These are phyloP conservation scores for Dromaius novaehollandiae DNA, from an alignment of 2,113 vertebrate genomes.

Conservation along the genomic window DNA sequence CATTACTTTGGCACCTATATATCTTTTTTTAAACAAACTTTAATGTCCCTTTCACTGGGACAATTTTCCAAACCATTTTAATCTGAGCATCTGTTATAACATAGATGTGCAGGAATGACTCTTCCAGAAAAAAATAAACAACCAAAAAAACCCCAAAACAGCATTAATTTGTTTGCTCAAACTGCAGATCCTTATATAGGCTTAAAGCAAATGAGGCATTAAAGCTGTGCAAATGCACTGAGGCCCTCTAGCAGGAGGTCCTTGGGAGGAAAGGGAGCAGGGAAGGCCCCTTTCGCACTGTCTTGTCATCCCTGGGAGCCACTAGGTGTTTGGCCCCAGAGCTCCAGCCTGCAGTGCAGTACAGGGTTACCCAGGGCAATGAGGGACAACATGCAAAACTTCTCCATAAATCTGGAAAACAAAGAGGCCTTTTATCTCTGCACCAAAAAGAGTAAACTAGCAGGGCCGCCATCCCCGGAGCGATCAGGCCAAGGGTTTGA, in stretches of 20 bases:
- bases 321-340: neutral
- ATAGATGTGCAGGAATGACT: neutral
- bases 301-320: slow-evolving; percentile 1
- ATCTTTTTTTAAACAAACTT: neutral
- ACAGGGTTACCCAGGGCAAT: slow-evolving; percentile 9
- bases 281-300: neutral
- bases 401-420: slow-evolving; percentile 56
- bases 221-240: neutral
- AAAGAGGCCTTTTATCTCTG: slow-evolving; percentile 40
- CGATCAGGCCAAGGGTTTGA: neutral
- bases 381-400: slow-evolving; percentile 28
- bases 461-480: slow-evolving; percentile 4
- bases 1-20: neutral
- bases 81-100: neutral
- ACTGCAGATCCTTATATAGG: neutral
- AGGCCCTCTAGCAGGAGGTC: slow-evolving; percentile 1
- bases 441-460: neutral
- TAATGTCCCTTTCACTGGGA: neutral
- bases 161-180: slow-evolving; percentile 57
- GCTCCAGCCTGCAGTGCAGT: slow-evolving; percentile 1
- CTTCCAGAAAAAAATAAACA: neutral
- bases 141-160: neutral
- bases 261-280: neutral
- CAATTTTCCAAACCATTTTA: neutral
- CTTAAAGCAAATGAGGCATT: slow-evolving; percentile 46